Percentiles rank a stretch among this genome's conserved stretches.
Evolutionary conservation across 1,140 invertebrate genomes (phyloP).

Genomic region (Lasioglossum albipes): DNA sequence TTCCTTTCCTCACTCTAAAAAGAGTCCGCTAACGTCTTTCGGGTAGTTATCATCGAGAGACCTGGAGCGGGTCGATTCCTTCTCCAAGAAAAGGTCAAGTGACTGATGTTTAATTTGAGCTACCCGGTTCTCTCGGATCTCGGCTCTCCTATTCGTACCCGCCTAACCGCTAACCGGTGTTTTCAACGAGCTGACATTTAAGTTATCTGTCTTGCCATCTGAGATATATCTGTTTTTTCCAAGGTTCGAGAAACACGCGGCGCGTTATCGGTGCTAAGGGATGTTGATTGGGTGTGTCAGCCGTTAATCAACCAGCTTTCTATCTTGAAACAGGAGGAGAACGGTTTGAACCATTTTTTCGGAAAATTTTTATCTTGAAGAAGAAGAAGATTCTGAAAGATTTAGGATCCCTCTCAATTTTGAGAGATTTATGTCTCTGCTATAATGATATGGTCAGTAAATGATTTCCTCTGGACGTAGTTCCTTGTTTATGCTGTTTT

Average conservation of each 20-base stretch:
- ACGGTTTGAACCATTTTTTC: too few relatives aligned
- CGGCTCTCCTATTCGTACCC: neutral
- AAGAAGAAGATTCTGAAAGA: too few relatives aligned
- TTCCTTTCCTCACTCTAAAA: too few relatives aligned
- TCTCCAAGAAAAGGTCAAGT: conserved; percentile 5
- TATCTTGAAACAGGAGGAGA: too few relatives aligned
- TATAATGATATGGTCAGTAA: too few relatives aligned
- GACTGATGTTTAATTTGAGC: neutral
- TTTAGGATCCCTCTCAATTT: too few relatives aligned
- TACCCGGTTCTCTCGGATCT: neutral
- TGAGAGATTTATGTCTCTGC: too few relatives aligned
- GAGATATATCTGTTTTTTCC: neutral
- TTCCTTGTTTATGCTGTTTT: neutral
- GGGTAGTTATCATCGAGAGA: neutral
- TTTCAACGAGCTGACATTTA: neutral
- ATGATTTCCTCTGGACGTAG: neutral
- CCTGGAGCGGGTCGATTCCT: neutral
- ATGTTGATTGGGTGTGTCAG: neutral
- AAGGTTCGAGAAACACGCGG: neutral
- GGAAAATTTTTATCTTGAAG: too few relatives aligned
- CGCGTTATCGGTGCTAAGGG: neutral
- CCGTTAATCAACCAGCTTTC: too few relatives aligned
- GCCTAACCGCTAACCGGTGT: neutral
- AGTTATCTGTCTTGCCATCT: neutral
- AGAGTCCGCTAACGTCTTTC: neutral